phyloP scores from a whole-genome alignment of 2,888 invertebrate genomes.

The Catotricha subobsoleta region DNA sequence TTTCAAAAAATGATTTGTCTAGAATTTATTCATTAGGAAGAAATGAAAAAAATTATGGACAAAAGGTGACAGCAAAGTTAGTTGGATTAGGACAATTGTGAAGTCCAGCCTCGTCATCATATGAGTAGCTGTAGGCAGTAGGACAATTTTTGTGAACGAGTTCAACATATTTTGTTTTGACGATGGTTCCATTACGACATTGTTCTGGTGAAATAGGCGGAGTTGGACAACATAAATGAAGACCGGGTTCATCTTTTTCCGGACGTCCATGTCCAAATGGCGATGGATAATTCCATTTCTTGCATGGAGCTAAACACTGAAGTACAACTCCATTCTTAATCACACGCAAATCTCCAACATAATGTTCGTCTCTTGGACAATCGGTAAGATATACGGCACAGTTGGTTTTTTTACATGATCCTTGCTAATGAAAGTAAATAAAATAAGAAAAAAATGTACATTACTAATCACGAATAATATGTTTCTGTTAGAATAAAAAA shows the following conservation, averaged over 20 bases:
- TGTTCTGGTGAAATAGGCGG: neutral
- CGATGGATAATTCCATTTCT: slow-evolving; percentile 3
- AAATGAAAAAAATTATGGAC: too few species aligned
- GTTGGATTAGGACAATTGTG: slow-evolving; percentile 1
- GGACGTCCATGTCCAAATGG: neutral
- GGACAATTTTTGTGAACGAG: neutral
- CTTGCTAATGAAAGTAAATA: too few species aligned
- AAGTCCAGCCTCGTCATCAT: slow-evolving; percentile 3
- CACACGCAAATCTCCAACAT: slow-evolving; percentile 1
- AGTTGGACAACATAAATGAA: neutral
- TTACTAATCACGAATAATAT: too few species aligned
- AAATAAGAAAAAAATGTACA: too few species aligned
- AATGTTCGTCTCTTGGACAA: neutral
- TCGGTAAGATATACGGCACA: neutral
- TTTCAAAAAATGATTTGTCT: too few species aligned
- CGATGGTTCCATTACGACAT: neutral
- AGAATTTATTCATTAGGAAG: too few species aligned
- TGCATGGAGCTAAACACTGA: slow-evolving; percentile 3
- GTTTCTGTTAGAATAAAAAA: too few species aligned
- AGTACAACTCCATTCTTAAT: neutral
- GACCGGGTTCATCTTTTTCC: neutral
- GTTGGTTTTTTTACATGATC: neutral
- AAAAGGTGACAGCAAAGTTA: neutral
- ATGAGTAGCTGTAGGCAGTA: slow-evolving; percentile 3
- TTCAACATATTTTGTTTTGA: slow-evolving; percentile 1